Conservation (phyloP, 2,888 invertebrate species). For the Gymnosoma rotundatum region DNA sequence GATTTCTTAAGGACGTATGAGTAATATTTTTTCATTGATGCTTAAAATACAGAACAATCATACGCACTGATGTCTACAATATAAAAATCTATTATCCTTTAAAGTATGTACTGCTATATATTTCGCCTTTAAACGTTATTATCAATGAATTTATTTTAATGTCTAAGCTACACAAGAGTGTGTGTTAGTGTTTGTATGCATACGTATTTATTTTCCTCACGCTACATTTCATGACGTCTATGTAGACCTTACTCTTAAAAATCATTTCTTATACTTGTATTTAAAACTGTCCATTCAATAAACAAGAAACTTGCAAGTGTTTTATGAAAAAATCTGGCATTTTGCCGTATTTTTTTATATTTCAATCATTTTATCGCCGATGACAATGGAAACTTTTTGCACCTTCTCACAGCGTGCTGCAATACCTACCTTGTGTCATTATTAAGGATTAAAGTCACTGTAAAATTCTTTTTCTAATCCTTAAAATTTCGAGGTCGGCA, state of each 20-base stretch:
- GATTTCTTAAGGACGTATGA: conserved; percentile 29
- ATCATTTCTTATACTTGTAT: neutral
- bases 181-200: neutral
- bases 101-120: neutral
- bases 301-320: too few relatives aligned
- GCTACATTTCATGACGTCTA: conserved; percentile 55
- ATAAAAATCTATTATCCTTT: conserved; percentile 3
- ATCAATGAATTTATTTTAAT: conserved; percentile 33
- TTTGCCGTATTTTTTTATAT: too few relatives aligned
- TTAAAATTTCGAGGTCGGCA: too few relatives aligned
- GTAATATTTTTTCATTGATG: conserved; percentile 43
- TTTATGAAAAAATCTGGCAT: too few relatives aligned
- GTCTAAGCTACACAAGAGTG: neutral
- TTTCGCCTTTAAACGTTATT: conserved; percentile 6
- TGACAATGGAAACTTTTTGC: too few relatives aligned
- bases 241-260: conserved; percentile 49
- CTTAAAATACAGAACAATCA: conserved; percentile 21
- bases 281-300: too few relatives aligned
- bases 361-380: too few relatives aligned
- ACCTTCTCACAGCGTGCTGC: too few relatives aligned
- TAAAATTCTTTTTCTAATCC: too few relatives aligned
- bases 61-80: conserved; percentile 29
- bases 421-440: too few relatives aligned
- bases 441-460: too few relatives aligned
- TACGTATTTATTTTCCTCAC: neutral